Conservation (phyloP, 2,888 invertebrate species). For the Eilema depressum region DNA sequence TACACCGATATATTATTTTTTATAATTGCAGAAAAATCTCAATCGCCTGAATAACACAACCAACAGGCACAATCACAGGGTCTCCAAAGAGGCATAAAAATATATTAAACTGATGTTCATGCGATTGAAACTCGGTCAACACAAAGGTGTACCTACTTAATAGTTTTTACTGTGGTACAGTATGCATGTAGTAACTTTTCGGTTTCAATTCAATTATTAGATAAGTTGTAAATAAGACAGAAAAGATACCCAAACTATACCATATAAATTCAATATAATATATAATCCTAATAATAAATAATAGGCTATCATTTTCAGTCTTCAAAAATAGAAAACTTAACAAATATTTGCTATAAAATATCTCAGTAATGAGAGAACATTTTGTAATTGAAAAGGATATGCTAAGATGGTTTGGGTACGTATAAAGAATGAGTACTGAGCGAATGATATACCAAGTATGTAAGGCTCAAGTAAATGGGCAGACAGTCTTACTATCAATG, state of each 20-base stretch:
- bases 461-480: too few relatives aligned
- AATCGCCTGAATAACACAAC: neutral
- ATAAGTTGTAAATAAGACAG: neutral
- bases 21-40: neutral
- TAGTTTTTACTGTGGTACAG: slow-evolving; percentile 24
- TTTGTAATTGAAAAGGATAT: too few relatives aligned
- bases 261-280: neutral
- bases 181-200: slow-evolving; percentile 11
- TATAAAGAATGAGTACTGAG: too few relatives aligned
- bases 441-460: too few relatives aligned
- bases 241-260: neutral
- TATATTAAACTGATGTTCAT: neutral
- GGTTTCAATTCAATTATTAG: neutral
- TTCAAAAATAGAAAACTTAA: neutral
- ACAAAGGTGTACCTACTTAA: neutral
- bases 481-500: too few relatives aligned
- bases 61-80: neutral
- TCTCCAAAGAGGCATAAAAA: neutral
- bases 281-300: too few relatives aligned
- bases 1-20: too few relatives aligned
- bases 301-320: neutral
- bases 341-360: neutral
- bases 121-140: neutral
- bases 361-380: neutral
- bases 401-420: too few relatives aligned